Evolutionary conservation across 2,797 vertebrate species (phyloP), one percentile per base, ranked within the genome.

Genomic region (Peromyscus nudipes): DNA sequence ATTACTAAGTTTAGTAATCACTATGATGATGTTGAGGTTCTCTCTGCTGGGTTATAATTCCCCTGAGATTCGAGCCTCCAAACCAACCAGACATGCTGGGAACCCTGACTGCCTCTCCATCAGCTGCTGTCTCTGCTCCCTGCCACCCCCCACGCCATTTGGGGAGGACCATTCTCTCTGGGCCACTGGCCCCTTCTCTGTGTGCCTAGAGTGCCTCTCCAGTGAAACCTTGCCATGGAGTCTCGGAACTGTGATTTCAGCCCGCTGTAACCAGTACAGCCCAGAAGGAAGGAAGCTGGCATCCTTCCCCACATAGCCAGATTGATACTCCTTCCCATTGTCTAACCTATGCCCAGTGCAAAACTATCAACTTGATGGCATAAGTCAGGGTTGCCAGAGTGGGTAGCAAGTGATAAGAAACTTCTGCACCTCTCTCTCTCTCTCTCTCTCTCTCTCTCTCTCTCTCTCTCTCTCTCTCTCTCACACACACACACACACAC

Each of bases 1-100:
- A 94, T 90, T 76, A 85, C 89, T 89, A 43, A 87, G 23, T n/a
- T 73, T 71, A 37, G 73, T 89, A 69, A 94, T 73, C 43, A 96
- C n/a, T 71, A 46, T 76, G 71, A 85, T 83, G 82, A 91, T 82
- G 52, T 67, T 57, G 87, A 94, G 19, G 65, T 19, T 92, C 90
- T 94, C 6, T 87, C 93, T 90, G 60, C 46, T 80, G 84, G 92
- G 62, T 94, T 77, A 88, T 34, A 21, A 64, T 69, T 88, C 60
- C 69, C 11, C 17, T 55, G 81, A 76, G 96, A 93, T 52, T 62
- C 1, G 31, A 88, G n/a, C 79, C 62, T 93, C 84, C 93, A 25
- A 76, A 85, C 80, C 60, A 14, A 77, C 16, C 19, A 73, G 86
- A 67, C 40, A 71, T 89, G 13, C 4, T 81, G 76, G 83, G 77